A percentile compares a stretch with the other conserved stretches of the same genome.
Evolutionary conservation across 2,888 invertebrate species (phyloP).

Genomic region (Drosophila mimica): DNA sequence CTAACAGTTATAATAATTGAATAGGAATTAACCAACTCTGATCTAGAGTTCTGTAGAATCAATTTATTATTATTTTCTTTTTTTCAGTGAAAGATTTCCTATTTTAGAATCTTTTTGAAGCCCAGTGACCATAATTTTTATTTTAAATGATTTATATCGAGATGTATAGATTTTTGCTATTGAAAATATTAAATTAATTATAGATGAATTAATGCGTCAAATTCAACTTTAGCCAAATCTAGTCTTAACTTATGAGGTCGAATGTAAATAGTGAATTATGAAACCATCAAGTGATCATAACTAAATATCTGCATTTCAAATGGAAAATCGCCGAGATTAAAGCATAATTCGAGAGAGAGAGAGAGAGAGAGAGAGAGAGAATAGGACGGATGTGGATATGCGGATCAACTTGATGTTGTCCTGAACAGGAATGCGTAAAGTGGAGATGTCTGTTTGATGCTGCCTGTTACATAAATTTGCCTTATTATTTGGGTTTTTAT

Average conservation of each 20-base stretch:
- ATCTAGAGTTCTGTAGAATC: neutral
- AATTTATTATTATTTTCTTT: neutral
- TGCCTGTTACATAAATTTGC: conserved; percentile 1
- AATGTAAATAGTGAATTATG: neutral
- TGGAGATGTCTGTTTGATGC: neutral
- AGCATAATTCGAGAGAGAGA: neutral
- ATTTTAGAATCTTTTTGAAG: neutral
- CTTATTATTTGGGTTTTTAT: conserved; percentile 1
- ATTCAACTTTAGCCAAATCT: neutral
- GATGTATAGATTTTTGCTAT: no score
- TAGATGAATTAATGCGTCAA: neutral
- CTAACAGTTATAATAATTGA: neutral
- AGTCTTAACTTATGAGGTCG: neutral
- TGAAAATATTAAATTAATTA: no score
- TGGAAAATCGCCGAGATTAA: neutral
- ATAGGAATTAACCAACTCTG: neutral
- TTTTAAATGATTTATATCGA: neutral
- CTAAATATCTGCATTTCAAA: neutral
- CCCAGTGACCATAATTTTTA: neutral
- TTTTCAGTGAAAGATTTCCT: neutral
- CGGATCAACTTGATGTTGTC: neutral
- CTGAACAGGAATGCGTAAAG: neutral
- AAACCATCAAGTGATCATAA: neutral
- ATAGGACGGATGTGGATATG: neutral
- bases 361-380: neutral